Evolutionary conservation across 2,888 invertebrate species (phyloP), one percentile per base, ranked within the genome.

Genomic region (Antheraea yamamai): DNA sequence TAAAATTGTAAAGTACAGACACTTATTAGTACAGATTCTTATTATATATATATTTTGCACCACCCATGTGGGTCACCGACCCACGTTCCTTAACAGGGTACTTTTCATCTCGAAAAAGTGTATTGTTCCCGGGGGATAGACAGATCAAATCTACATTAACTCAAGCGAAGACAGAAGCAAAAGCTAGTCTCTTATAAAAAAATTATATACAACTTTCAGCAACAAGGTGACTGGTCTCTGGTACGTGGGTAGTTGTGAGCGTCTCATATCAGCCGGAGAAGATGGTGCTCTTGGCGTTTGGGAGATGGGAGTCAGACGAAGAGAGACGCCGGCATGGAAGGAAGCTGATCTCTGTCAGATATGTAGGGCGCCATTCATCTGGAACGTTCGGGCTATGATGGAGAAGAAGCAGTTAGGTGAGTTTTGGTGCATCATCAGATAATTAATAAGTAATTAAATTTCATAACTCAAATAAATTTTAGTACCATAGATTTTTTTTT

Each of bases 301-400:
- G 99, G 98, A 99, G 91, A 98, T 99, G 98, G 96, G 96, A 75
- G 96, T 97, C 75, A 96, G 96, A 86, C 96, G 99, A 74, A 96
- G 97, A 85, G 98, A 99, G 96, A 99, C 99, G 0, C 99, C 99
- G 20, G 97, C 97, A 78, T 99, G 99, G 99, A 96, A 97, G 79
- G 99, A 99, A 88, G 97, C 98, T 68, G 99, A 99, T 91, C 96
- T 97, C 68, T 99, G 99, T 90, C 97, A 99, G 95, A 95, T 98
- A 77, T 99, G 99, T 91, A 97, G 97, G 74, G 96, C 97, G 77
- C 99, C 99, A 35, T 99, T 99, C 95, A 99, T 99, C 93, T 99
- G 99, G 99, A 99, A 99, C 92, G 96, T 99, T 74, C 96, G 98
- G 79, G 98, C 98, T 18, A 99, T 99, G 99, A 98, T 99, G 98